A percentile compares a stretch with the other conserved stretches of the same genome.
Evolutionary conservation across 1,140 invertebrate genomes (phyloP).

Genomic region (Sinonovacula constricta): DNA sequence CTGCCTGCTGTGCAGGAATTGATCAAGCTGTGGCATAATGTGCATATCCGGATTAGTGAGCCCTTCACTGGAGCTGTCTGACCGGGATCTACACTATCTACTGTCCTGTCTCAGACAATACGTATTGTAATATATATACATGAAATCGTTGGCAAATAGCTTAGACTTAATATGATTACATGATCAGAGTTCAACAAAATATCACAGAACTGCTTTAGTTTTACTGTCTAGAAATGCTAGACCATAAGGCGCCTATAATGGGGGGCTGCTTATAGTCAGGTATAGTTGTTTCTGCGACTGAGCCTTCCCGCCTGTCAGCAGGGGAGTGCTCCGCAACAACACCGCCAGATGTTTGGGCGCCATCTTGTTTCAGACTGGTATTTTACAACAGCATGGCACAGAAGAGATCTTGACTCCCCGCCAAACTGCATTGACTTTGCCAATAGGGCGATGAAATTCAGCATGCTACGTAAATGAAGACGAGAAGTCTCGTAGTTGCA

Average conservation of each 20-base stretch:
- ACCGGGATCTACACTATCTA: too few species aligned
- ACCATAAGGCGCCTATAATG: not conserved
- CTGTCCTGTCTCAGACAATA: too few species aligned
- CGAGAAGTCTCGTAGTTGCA: not conserved
- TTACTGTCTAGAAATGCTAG: not conserved
- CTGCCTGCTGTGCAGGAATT: too few species aligned
- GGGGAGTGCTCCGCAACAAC: slow-evolving; percentile 24
- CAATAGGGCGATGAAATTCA: not conserved
- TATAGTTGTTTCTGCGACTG: slow-evolving; percentile 21
- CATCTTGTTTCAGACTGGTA: slow-evolving; percentile 26
- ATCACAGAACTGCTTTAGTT: not conserved
- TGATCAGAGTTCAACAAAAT: not conserved
- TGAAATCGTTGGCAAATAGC: too few species aligned
- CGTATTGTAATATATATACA: too few species aligned
- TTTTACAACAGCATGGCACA: slow-evolving; percentile 10
- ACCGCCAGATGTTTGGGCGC: slow-evolving; percentile 43
- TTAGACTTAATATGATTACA: not conserved
- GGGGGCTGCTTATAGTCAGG: not conserved
- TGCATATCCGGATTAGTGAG: too few species aligned
- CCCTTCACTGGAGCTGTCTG: too few species aligned
- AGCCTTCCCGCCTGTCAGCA: slow-evolving; percentile 25
- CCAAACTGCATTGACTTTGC: slow-evolving; percentile 14
- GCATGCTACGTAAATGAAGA: not conserved
- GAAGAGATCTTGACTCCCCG: slow-evolving; percentile 31
- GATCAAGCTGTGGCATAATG: too few species aligned